Base-by-base conservation (phyloP, 2,113 vertebrate genomes). In the Corythoichthys haematopterus region DNA sequence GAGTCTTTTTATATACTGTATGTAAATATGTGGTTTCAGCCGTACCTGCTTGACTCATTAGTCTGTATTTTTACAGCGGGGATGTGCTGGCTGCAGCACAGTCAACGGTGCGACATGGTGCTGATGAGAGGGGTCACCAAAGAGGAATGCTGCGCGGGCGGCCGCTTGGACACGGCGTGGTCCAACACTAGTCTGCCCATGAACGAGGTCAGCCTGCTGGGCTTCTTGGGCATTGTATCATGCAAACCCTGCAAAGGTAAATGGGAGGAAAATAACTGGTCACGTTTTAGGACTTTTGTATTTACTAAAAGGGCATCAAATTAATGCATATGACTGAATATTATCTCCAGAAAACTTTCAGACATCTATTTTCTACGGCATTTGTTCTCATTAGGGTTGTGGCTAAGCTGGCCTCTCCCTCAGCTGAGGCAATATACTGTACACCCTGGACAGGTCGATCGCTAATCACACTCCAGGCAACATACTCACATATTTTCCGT, bases 181-280 rank as follows among this genome's bases (percentile, higher is more conserved):
- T 97, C 96, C 75, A 97, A 96, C 83, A 88, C 91, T 82, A 96
- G 94, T 63, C 91, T 96, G 69, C 93, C 95, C 0, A 94, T 94
- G 83, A 96, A 95, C 83, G 96, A 98, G 80, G 93, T 99, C 90
- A 94, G 93, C 90, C 92, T 98, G 65, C 89, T 98, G 84, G 93
- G 95, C 57, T 93, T 98, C 85, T 85, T 99, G 74, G 96, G 97
- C 59, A 93, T 98, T 0, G 94, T 97, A 48, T 93, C 92, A 77
- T 98, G 97, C 79, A 93, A 94, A 70, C 95, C 95, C 6, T 99
- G 97, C 90, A 96, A 94, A 97, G 96, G 96, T 99, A 90, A 90
- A 85, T 68, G 87, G 1, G 11, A 59, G 12, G 7, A 38, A 62
- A 28, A 11, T 33, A 14, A 11, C 12, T 14, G 28, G 20, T 45